A percentile compares a stretch with the other conserved stretches of the same genome.
Conservation (phyloP, 2,113 vertebrate species). For the Phycodurus eques region DNA sequence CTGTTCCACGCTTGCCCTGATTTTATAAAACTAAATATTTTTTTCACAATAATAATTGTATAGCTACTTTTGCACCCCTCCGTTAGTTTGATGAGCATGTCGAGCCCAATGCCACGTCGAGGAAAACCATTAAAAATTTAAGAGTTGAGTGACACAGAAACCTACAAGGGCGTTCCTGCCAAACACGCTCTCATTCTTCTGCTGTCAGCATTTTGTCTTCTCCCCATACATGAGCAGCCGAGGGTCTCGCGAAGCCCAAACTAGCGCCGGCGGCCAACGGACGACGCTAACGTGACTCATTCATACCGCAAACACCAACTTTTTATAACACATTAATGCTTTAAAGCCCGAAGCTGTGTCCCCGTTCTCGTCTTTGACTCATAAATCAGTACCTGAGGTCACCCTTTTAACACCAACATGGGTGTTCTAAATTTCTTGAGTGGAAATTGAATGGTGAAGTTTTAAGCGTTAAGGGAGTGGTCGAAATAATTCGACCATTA, state of each 20-base stretch:
- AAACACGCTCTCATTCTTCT: constrained; percentile 76
- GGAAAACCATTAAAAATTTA: constrained; percentile 85
- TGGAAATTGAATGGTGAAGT: background rate
- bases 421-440: background rate
- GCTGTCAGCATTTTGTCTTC: constrained; percentile 73
- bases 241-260: constrained; percentile 51
- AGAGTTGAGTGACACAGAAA: constrained; percentile 81
- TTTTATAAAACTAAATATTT: too few relatives aligned
- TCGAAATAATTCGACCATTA: too few relatives aligned
- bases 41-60: too few relatives aligned
- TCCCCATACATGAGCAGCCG: constrained; percentile 52
- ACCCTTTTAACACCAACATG: background rate
- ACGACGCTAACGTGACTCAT: constrained; percentile 40
- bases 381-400: constrained; percentile 9
- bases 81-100: constrained; percentile 27
- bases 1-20: too few relatives aligned
- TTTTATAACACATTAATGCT: constrained; percentile 7
- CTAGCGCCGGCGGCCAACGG: constrained; percentile 11
- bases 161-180: constrained; percentile 82
- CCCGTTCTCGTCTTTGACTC: background rate
- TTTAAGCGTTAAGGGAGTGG: background rate
- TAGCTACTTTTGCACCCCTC: background rate
- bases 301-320: constrained; percentile 18
- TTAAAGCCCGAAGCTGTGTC: background rate
- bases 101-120: constrained; percentile 67